phyloP scores from a whole-genome alignment of 2,888 invertebrate species.

The Eupsilia transversa region DNA sequence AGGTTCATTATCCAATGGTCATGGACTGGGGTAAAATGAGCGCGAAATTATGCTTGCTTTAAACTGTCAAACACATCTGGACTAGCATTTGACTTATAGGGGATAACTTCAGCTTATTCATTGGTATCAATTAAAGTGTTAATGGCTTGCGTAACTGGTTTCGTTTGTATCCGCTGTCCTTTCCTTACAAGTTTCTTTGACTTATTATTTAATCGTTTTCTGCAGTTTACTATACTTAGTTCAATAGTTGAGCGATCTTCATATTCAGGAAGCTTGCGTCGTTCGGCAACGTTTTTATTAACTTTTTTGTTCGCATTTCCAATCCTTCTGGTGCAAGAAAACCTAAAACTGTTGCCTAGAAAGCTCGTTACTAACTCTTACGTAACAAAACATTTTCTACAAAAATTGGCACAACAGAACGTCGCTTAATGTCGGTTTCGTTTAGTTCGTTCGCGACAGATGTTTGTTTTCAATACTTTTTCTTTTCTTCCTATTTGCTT shows the following conservation, averaged over 20 bases:
- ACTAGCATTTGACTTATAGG: conserved; percentile 13
- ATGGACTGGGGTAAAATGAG: conserved; percentile 43
- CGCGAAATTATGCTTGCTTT: conserved; percentile 51
- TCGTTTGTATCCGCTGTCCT: background rate
- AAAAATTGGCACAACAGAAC: conserved; percentile 35
- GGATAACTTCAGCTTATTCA: conserved; percentile 8
- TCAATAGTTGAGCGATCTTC: background rate
- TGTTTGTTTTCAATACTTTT: conserved; percentile 72
- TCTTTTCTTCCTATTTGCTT: conserved; percentile 64
- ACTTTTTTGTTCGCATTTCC: background rate
- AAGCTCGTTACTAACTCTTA: conserved; percentile 22
- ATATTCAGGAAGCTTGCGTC: conserved; percentile 2
- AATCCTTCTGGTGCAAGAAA: conserved; percentile 7
- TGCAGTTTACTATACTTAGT: conserved; percentile 2
- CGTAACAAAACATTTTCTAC: conserved; percentile 21
- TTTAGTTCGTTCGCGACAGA: conserved; percentile 69
- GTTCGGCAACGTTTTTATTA: background rate
- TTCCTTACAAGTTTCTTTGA: conserved; percentile 3
- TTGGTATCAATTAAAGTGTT: conserved; percentile 31
- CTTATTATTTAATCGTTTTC: conserved; percentile 11
- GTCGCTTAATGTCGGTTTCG: conserved; percentile 48
- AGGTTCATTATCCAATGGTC: conserved; percentile 57
- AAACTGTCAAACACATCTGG: conserved; percentile 17
- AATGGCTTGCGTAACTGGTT: conserved; percentile 14
- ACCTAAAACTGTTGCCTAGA: background rate